Evolutionary conservation across 2,113 vertebrate genomes (phyloP).

Genomic region (Glareola pratincola): DNA sequence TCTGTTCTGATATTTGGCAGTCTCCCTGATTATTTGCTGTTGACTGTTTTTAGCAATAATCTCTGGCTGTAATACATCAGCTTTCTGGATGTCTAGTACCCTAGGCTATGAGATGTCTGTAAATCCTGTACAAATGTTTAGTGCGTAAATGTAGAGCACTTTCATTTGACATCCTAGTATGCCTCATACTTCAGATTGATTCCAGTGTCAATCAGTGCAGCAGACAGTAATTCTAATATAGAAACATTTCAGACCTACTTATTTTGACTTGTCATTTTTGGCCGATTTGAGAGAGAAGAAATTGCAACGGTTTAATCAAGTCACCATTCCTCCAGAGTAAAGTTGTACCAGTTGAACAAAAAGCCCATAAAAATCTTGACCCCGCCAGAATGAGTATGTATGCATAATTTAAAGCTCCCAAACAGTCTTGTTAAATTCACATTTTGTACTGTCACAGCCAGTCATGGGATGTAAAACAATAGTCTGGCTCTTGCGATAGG

Average conservation of each 20-base stretch:
- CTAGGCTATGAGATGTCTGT: background rate
- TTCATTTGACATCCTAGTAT: background rate
- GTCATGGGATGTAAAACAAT: slow-evolving; percentile 13
- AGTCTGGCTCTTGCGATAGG: background rate
- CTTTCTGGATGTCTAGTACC: background rate
- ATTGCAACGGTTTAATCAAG: background rate
- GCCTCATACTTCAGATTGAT: background rate
- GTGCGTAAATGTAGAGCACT: background rate
- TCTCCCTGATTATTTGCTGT: background rate
- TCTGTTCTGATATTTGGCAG: background rate
- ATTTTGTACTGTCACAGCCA: slow-evolving; percentile 2
- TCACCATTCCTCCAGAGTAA: background rate
- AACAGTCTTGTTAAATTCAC: background rate
- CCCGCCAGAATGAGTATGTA: background rate
- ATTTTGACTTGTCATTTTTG: background rate
- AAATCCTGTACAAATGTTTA: background rate
- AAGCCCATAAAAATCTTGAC: background rate
- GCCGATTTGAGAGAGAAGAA: background rate
- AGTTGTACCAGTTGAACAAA: background rate
- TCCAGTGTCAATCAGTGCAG: background rate
- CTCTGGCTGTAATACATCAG: background rate
- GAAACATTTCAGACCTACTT: background rate
- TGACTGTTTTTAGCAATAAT: background rate
- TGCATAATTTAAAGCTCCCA: background rate
- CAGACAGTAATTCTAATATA: background rate